Evolutionary conservation across 1,140 invertebrate species (phyloP).

Genomic region (Calliopsis andreniformis): DNA sequence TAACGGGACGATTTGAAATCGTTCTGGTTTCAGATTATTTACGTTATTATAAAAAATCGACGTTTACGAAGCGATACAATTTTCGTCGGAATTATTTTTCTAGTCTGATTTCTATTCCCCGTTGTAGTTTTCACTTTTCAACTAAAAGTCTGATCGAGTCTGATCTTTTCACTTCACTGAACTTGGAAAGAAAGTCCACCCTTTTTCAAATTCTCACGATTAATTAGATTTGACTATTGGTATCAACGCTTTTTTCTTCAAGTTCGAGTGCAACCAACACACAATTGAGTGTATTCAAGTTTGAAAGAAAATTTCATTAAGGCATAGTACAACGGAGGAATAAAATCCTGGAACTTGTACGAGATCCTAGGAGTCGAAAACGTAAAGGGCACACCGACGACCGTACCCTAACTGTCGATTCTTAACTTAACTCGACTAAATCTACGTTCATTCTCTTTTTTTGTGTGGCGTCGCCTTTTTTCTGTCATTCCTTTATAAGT

Average conservation of each 20-base stretch:
- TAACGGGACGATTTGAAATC: conserved; percentile 27
- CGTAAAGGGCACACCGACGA: not conserved
- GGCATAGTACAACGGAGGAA: not conserved
- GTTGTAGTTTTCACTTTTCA: not conserved
- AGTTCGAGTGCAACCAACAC: too few relatives aligned
- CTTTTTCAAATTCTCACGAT: too few relatives aligned
- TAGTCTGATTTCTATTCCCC: too few relatives aligned
- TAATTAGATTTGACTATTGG: too few relatives aligned
- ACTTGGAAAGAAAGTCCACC: too few relatives aligned
- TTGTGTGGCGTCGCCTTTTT: not conserved
- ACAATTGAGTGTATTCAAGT: too few relatives aligned
- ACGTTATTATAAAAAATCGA: too few relatives aligned
- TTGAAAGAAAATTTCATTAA: too few relatives aligned
- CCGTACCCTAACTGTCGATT: not conserved
- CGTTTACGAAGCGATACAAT: not conserved
- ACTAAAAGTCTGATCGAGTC: not conserved
- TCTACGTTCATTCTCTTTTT: conserved; percentile 12
- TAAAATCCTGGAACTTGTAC: not conserved
- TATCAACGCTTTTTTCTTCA: too few relatives aligned
- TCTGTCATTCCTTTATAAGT: not conserved
- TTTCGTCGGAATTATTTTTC: not conserved
- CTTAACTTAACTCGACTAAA: conserved; percentile 14
- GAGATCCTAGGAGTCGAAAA: not conserved
- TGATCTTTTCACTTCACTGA: too few relatives aligned
- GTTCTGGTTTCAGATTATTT: conserved; percentile 53